Conservation (phyloP, 2,888 invertebrate species). For the Peribatodes rhomboidaria region DNA sequence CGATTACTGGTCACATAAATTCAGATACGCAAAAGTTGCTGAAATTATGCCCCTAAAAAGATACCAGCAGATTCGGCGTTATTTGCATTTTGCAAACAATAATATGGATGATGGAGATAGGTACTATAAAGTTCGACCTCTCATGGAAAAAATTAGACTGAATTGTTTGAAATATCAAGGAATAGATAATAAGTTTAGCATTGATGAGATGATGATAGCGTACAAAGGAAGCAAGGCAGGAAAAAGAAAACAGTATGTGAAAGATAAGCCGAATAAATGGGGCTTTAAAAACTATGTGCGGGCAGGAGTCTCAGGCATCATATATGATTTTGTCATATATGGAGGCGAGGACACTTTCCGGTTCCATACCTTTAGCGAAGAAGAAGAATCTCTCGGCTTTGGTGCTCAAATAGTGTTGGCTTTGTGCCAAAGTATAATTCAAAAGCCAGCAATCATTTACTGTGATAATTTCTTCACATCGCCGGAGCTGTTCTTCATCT, state of each 20-base stretch:
- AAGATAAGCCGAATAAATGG: slow-evolving; percentile 61
- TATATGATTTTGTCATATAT: slow-evolving; percentile 45
- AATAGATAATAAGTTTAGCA: slow-evolving; percentile 21
- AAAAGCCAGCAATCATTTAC: slow-evolving; percentile 33
- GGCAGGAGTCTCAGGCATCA: slow-evolving; percentile 59
- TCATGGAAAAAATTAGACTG: slow-evolving; percentile 19
- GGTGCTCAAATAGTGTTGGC: slow-evolving; percentile 43
- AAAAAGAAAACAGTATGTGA: slow-evolving; percentile 55
- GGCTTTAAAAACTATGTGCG: slow-evolving; percentile 61
- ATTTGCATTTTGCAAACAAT: slow-evolving; percentile 18
- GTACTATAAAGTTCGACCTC: slow-evolving; percentile 19
- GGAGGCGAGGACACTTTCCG: slow-evolving; percentile 34
- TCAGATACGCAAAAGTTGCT: slow-evolving; percentile 15
- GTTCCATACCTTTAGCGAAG: slow-evolving; percentile 24
- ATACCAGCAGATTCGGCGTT: slow-evolving; percentile 23
- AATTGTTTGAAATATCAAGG: slow-evolving; percentile 15
- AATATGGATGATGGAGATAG: slow-evolving; percentile 17
- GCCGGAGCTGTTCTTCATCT: slow-evolving; percentile 45
- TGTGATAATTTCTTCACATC: slow-evolving; percentile 45
- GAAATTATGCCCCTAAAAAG: slow-evolving; percentile 26
- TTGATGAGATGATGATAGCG: slow-evolving; percentile 33
- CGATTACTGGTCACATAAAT: slow-evolving; percentile 21
- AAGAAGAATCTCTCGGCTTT: slow-evolving; percentile 42
- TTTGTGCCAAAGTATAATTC: slow-evolving; percentile 37
- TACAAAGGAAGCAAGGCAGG: slow-evolving; percentile 52